Evolutionary conservation across 2,888 invertebrate genomes (phyloP), one percentile per base, ranked within the genome.

Genomic region (Hecatera dysodea): DNA sequence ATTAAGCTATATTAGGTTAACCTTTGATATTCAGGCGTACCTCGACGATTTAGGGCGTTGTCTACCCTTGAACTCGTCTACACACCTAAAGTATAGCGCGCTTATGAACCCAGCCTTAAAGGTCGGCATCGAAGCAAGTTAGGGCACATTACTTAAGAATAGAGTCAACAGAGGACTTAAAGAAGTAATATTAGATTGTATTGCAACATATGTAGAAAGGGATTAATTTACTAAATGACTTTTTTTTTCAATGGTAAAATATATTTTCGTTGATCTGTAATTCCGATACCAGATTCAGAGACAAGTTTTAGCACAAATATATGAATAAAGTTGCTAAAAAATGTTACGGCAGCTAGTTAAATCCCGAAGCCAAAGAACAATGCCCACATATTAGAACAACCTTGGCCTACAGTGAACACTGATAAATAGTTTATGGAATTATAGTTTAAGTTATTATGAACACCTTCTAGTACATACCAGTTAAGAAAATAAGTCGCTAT

Each of bases 41-140:
- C 44, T 44, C 55, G 46, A 59, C 69, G 72, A 73, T 77, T 76
- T 62, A 71, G 78, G 84, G 86, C 84, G 85, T 80, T 80, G 84
- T 67, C 69, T 78, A 84, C 78, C 86, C 84, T 85, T 86, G 84
- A 86, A 84, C 86, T 78, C 72, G 36, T 72, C 61, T 65, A 77
- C 80, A 84, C 85, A 78, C 82, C 86, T 73, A 69, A 73, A 78
- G 57, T 69, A 63, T 72, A 78, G 67, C 68, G 60, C 65, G 52
- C 53, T 74, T 79, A 59, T 82, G 55, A 52, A 69, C 71, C 60
- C 63, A 69, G 75, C 60, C 62, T 60, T 80, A 84, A 80, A 82
- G 75, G 78, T 85, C 69, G 72, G 46, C 73, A 71, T 79, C 71
- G 76, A 62, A 64, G 42, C 61, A 66, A 52, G 44, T 67, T 75